Evolutionary conservation across 2,797 vertebrate species (phyloP).

Genomic region (Avahi laniger): DNA sequence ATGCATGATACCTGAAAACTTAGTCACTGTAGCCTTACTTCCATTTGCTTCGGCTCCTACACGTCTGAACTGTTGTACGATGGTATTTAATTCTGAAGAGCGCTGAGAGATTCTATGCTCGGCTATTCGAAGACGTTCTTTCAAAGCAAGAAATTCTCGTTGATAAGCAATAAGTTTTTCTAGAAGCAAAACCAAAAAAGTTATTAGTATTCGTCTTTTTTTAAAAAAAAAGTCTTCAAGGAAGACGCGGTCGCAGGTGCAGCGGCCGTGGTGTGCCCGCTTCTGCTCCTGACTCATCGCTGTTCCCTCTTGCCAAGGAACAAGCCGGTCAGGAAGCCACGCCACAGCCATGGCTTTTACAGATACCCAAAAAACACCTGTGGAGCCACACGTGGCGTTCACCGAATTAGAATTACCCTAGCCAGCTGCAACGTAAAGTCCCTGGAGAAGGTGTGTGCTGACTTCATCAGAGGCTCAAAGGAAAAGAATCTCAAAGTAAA

Average conservation of each 20-base stretch:
- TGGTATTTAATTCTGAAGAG: slow-evolving; percentile 94
- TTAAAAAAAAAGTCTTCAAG: background rate
- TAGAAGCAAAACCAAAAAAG: slow-evolving; percentile 74
- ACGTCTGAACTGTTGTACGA: slow-evolving; percentile 95
- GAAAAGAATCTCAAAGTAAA: too few species aligned
- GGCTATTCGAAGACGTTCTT: slow-evolving; percentile 96
- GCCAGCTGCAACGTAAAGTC: too few species aligned
- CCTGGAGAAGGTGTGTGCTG: too few species aligned
- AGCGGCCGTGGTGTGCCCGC: fast-evolving
- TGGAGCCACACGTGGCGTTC: too few species aligned
- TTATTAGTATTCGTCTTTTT: slow-evolving; percentile 3
- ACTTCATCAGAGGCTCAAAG: too few species aligned
- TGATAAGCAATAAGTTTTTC: slow-evolving; percentile 98
- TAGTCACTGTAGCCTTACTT: slow-evolving; percentile 92
- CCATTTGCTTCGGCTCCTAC: slow-evolving; percentile 95
- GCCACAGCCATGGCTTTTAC: background rate
- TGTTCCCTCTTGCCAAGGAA: background rate
- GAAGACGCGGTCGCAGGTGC: background rate
- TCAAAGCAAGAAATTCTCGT: slow-evolving; percentile 96
- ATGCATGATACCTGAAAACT: slow-evolving; percentile 91
- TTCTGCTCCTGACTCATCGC: background rate
- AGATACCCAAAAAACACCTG: too few species aligned
- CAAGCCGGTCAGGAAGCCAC: background rate
- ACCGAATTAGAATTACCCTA: too few species aligned
- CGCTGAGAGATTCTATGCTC: slow-evolving; percentile 97